Conservation (phyloP, 2,797 vertebrate genomes). For the Chiloscyllium punctatum region DNA sequence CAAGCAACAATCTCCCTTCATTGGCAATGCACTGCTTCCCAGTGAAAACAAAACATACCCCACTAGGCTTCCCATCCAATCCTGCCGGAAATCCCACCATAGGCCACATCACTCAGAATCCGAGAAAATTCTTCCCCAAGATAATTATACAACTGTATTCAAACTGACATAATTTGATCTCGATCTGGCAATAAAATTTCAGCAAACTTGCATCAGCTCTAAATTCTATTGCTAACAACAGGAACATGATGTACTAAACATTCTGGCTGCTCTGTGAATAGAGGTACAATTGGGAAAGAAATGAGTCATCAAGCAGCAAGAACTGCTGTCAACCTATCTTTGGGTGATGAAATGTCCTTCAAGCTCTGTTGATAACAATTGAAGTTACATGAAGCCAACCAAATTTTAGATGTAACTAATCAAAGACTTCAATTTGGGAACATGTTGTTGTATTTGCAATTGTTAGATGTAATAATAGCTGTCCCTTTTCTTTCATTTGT, state of each 20-base stretch:
- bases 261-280: constrained; percentile 4
- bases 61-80: too few species aligned
- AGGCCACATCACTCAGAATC: too few species aligned
- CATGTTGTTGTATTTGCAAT: not conserved
- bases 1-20: too few species aligned
- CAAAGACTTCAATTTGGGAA: not conserved
- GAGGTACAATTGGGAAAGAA: not conserved
- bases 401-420: not conserved
- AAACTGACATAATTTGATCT: not conserved
- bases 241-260: not conserved
- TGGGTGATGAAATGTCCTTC: not conserved
- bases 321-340: not conserved
- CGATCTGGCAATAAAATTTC: not conserved
- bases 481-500: too few species aligned
- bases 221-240: not conserved
- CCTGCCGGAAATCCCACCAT: too few species aligned
- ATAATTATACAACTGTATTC: not conserved
- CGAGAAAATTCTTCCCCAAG: too few species aligned
- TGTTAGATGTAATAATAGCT: not conserved
- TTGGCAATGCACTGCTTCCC: too few species aligned
- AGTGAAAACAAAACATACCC: too few species aligned
- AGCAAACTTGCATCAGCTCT: not conserved
- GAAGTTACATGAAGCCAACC: not conserved
- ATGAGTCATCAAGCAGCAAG: not conserved
- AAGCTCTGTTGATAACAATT: not conserved